A percentile compares a stretch with the other conserved stretches of the same genome.
These are phyloP conservation scores for Tychaedon coryphoeus DNA, from an alignment of 2,113 vertebrate genomes.

Conservation along the genomic window DNA sequence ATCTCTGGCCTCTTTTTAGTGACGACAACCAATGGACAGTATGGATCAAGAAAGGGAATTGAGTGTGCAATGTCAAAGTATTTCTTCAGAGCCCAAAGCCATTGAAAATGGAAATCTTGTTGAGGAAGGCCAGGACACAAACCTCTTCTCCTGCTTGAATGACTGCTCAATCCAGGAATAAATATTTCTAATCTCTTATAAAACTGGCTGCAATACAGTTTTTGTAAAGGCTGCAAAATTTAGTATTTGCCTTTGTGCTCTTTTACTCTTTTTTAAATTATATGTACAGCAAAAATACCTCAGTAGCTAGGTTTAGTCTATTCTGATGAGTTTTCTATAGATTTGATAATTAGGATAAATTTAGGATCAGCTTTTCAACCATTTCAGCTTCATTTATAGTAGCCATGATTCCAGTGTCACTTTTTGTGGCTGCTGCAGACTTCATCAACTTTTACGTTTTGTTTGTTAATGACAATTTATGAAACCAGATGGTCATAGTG, in stretches of 20 bases:
- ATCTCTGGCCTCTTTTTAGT: background rate
- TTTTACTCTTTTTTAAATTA: background rate
- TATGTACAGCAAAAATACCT: background rate
- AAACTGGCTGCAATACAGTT: background rate
- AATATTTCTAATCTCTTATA: background rate
- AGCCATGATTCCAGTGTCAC: background rate
- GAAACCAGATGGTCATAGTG: background rate
- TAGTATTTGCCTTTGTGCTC: background rate
- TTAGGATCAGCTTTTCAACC: background rate
- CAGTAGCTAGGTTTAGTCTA: background rate
- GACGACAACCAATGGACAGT: background rate
- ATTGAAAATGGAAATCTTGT: background rate
- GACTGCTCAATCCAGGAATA: background rate
- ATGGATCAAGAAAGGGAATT: background rate
- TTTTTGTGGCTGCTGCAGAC: background rate
- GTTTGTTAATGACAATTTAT: background rate
- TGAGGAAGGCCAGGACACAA: background rate
- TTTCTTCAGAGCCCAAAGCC: background rate
- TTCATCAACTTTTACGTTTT: background rate
- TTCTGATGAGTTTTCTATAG: background rate
- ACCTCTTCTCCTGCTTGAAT: background rate
- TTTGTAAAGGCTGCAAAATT: background rate
- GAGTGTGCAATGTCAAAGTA: background rate
- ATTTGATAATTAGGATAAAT: background rate
- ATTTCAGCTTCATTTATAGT: background rate